Conservation (phyloP, 2,113 vertebrate species). For the Kobus ellipsiprymnus region DNA sequence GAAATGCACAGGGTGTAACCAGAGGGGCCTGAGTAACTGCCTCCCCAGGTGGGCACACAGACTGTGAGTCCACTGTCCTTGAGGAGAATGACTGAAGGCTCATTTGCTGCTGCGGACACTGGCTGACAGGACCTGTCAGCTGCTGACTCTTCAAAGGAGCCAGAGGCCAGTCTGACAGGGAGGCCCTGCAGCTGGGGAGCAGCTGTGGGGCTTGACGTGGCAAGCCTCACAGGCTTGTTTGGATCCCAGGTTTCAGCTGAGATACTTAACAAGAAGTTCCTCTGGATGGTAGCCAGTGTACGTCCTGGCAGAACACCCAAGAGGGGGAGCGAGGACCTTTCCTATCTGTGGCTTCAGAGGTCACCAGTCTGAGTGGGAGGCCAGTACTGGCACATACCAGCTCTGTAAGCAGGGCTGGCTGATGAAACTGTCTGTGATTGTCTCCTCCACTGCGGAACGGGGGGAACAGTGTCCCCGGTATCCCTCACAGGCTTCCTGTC, state of each 20-base stretch:
- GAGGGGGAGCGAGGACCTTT: background rate
- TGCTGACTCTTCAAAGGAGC: conserved; percentile 48
- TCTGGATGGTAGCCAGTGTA: background rate
- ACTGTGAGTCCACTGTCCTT: conserved; percentile 39
- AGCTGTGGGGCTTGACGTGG: conserved; percentile 9
- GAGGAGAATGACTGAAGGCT: background rate
- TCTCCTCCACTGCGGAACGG: background rate
- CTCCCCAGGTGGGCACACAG: background rate
- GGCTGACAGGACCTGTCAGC: conserved; percentile 56
- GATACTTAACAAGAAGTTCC: background rate
- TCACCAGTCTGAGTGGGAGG: background rate
- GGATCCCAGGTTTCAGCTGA: background rate
- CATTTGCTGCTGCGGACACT: conserved; percentile 26
- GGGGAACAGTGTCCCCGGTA: background rate
- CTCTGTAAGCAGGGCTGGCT: background rate
- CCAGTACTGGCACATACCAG: background rate
- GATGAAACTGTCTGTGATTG: background rate
- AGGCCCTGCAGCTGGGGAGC: background rate
- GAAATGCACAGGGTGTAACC: background rate
- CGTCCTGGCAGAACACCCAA: background rate
- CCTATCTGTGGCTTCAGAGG: background rate
- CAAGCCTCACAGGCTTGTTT: background rate
- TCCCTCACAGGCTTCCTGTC: background rate
- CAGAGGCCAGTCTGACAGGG: background rate
- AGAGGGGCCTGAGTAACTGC: background rate